Evolutionary conservation across 1,140 invertebrate genomes (phyloP), one percentile per base, ranked within the genome.

Genomic region (Linepithema humile): DNA sequence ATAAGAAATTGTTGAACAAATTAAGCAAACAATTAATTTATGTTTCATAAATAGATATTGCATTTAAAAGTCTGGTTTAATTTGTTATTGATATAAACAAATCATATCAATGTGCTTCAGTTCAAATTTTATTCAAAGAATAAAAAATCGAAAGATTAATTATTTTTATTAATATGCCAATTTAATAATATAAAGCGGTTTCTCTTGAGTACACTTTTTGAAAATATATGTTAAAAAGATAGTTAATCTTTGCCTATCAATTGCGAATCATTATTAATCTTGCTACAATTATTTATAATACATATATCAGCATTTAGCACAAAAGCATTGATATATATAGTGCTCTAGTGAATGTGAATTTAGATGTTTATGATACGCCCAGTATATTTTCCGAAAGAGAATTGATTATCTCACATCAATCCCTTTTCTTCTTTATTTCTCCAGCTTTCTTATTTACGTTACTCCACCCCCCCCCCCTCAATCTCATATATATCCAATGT

Each of bases 401-500:
- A 78, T 50, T 6, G 7, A 38, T 5, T 50, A 50, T 53, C 82
- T 50, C n/a, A 29, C 20, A 26, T 6, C 38, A 62, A 65, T 65
- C 15, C 20, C n/a, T 69, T 7, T n/a, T 3, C 17, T 45, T 15
- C 70, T 40, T 45, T 55, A 23, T 0, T n/a, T 29, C 26, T 70
- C 32, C 9, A 67, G 32, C 65, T 82, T 75, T 15, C 26, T 73
- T 70, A 53, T 43, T 69, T 35, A 53, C 17, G 62, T 87, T 87
- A 83, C n/a, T n/a, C n/a, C n/a, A n/a, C n/a, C n/a, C n/a, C n/a
- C n/a, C n/a, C n/a, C n/a, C n/a, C n/a, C n/a, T 38, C 73, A 82
- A 72, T 45, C 69, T 35, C 69, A 80, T 32, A 88, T 84, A 86
- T 88, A 90, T 90, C 84, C 23, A 59, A 38, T 40, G 78, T 88